These are phyloP conservation scores for Ormyrus pomaceus DNA, from an alignment of 2,888 invertebrate species.

Conservation along the genomic window DNA sequence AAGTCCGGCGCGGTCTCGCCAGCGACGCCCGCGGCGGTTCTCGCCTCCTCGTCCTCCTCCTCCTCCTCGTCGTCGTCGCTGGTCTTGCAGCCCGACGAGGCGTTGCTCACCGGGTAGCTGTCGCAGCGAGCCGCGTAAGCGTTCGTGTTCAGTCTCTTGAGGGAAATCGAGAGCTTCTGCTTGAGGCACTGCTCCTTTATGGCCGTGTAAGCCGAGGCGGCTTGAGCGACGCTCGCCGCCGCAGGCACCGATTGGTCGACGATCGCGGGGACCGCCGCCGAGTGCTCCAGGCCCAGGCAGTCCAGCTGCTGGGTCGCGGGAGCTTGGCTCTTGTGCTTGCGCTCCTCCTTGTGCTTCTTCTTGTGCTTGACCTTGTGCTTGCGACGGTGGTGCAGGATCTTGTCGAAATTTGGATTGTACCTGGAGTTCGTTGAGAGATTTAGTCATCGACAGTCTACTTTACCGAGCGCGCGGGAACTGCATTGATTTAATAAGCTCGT, in stretches of 20 bases:
- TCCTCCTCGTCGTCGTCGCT: constrained; percentile 70
- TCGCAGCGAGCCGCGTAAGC: constrained; percentile 79
- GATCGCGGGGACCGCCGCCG: not conserved
- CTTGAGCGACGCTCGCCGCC: constrained; percentile 75
- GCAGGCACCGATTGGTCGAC: constrained; percentile 69
- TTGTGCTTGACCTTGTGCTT: constrained; percentile 87
- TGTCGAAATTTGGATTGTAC: constrained; percentile 70
- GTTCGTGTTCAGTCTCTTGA: constrained; percentile 84
- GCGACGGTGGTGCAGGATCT: constrained; percentile 74
- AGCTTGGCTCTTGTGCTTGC: constrained; percentile 73
- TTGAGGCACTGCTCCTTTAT: constrained; percentile 84
- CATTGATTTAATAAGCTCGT: too few relatives aligned
- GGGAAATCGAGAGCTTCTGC: constrained; percentile 86
- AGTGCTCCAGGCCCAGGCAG: constrained; percentile 29
- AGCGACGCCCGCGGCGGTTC: constrained; percentile 65
- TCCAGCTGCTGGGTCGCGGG: constrained; percentile 53
- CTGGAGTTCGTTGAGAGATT: constrained; percentile 55
- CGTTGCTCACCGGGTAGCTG: constrained; percentile 72
- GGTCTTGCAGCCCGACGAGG: constrained; percentile 76
- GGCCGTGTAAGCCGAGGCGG: constrained; percentile 77
- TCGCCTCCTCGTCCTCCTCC: constrained; percentile 32
- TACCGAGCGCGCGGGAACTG: too few relatives aligned
- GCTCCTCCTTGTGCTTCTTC: constrained; percentile 84
- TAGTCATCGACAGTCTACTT: too few relatives aligned
- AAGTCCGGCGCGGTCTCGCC: constrained; percentile 77